Base-by-base conservation (phyloP, 35 echinoderm and acorn worm species). In the Apostichopus californicus region DNA sequence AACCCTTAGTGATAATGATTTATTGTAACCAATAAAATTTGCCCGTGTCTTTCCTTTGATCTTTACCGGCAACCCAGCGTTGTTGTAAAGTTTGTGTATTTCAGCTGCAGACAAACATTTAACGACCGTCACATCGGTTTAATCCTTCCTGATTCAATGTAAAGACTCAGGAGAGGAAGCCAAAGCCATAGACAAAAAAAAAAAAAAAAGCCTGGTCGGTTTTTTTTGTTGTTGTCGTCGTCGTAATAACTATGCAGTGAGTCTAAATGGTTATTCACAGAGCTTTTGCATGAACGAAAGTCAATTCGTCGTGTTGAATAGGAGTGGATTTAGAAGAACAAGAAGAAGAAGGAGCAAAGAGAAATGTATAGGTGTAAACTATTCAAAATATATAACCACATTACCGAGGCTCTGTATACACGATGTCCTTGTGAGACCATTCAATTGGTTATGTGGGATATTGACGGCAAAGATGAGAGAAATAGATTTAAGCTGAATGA, bases 1-100 rank as follows among this genome's bases (percentile, higher is more conserved):
- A 14, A 11, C 11, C 64, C 64, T 68, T 68, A 68, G 64, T 68
- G 64, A 68, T 68, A 68, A 68, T 68, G 64, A 68, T 68, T 68
- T 68, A 68, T 68, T 68, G 64, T 68, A 68, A 68, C 64, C 64
- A 68, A 68, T 68, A 68, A 68, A 68, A 68, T 68, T 68, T 68
- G 64, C 64, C 18, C 11, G 11, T 14, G 64, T 68, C 11, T 68
- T 68, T 68, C 64, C 64, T 68, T 68, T 68, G 64, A 68, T 68
- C 11, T 68, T 68, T 68, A 18, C 64, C 64, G 64, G 64, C 64
- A 14, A 46, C 34, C 34, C 34, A 46, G 64, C 64, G 64, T 11
- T 68, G 64, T 18, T 68, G 18, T 11, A 68, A 14, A 68, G 64
- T 11, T 68, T 68, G 64, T 68, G 64, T 68, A 68, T 68, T 68